Base-by-base conservation (phyloP, 2,113 vertebrate species). In the Datnioides undecimradiatus region DNA sequence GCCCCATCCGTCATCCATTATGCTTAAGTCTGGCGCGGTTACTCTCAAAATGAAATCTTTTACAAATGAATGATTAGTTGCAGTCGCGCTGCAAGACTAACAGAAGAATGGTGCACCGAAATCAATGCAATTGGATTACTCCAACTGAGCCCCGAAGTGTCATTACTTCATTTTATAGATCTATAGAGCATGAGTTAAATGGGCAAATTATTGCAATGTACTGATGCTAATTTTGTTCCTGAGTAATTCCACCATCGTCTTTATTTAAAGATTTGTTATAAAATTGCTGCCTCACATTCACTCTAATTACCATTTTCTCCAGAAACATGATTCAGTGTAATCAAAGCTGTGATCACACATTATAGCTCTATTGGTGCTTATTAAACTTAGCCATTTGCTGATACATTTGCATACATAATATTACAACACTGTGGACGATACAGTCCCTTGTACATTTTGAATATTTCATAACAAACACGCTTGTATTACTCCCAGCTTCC, bases 71-170 rank as follows among this genome's bases (percentile, higher is more conserved):
- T 60, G 71, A 79, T 84, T 64, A 49, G 74, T 34, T 34, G 71
- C 67, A 38, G 46, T 36, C n/a, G 8, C 1, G 40, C 43, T 54
- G 25, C 84, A 81, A 75, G 65, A 76, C 48, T 17, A 71, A 38
- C 72, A 73, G 54, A 70, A 57, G 71, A 73, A 60, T 23, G 40
- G 16, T 5, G 65, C 36, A 0, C 31, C 1, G 13, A 23, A 66
- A 88, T 91, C 85, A 66, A 85, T 91, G 58, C 36, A 17, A 69
- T 49, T 66, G 66, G 79, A 86, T 88, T 81, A 76, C 33, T 76
- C 75, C 46, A 59, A 55, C 82, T 60, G 54, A 79, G 70, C 62
- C 57, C 48, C 41, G 17, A 83, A 77, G 81, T 75, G 85, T 79
- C 79, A 76, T 83, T 78, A 73, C 60, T 80, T 75, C 13, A 55